Base-by-base conservation (phyloP, 2,113 vertebrate species). In the Archocentrus centrarchus region DNA sequence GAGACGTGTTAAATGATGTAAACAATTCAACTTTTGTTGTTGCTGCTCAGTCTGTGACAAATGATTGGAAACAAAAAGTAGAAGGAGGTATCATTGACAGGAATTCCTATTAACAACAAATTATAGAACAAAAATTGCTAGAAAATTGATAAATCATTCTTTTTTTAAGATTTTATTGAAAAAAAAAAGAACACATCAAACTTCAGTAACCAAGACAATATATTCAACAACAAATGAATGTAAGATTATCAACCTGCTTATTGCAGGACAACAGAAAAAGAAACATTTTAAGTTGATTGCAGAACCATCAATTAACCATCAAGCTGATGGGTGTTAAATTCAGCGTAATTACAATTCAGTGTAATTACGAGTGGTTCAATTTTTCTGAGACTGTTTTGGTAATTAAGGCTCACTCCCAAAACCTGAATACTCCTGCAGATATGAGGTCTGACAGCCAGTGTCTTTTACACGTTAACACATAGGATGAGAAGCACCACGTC, bases 121-220 rank as follows among this genome's bases (percentile, higher is more conserved):
- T 7, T 18, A 50, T 3, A 11, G 3, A 32, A 35, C 14, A 2
- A 84, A 47, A 20, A 1, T 50, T 1, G 7, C 35, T 13, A 5
- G 78, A n/a, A 35, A 50, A 70, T 18, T 18, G 24, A 68, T 27
- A 68, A 68, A 47, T 5, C 63, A 11, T 70, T 10, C 15, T 30
- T 47, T 68, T 55, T 50, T 86, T 81, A 76, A 75, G 1, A 18
- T 90, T 94, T 94, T 92, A 94, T 92, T 92, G 3, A 5, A n/a
- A 50, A 59, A 27, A 5, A n/a, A 50, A 59, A 27, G 22, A 37
- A 66, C 55, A 76, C 3, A 3, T 68, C 14, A 37, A 11, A 75
- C 64, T 83, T 92, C 66, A 91, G 82, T 89, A 80, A 84, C 62
- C 57, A 50, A 80, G 85, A 82, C 89, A 81, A 81, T 73, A 37